Evolutionary conservation across 30 jellyfish, hydroid and myxozoan genomes (phyloP).

Genomic region (Mastigias papua): DNA sequence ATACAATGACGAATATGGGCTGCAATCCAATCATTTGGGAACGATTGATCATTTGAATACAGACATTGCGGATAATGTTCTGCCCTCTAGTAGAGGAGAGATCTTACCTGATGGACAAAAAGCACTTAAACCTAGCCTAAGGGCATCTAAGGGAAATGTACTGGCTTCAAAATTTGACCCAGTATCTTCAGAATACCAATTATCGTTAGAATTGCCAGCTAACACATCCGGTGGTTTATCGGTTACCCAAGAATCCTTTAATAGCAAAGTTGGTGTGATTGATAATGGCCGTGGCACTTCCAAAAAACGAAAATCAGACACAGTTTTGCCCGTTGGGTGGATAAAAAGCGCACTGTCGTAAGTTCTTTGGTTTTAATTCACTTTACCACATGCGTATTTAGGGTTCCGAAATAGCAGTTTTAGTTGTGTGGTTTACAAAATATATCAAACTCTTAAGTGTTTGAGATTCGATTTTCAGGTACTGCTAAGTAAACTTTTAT

Average conservation of each 20-base stretch:
- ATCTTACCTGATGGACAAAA: not conserved
- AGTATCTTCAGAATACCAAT: not conserved
- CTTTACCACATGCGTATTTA: no score
- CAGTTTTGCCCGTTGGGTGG: constrained; percentile 83
- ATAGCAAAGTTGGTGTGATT: not conserved
- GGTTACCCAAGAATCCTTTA: not conserved
- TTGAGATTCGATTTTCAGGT: no score
- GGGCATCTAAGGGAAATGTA: not conserved
- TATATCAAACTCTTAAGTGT: no score
- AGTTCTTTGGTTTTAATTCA: not conserved
- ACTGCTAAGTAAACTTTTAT: no score
- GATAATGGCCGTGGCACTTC: constrained; percentile 22
- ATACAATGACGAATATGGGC: not conserved
- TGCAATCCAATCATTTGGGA: not conserved
- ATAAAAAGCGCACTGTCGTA: constrained; percentile 92
- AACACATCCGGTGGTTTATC: not conserved
- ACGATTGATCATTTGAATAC: not conserved
- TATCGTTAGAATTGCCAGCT: not conserved
- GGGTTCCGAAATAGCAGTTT: no score
- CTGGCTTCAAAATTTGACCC: not conserved
- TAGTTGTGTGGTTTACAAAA: no score
- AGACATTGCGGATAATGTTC: not conserved
- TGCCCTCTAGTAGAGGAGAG: not conserved
- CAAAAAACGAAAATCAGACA: constrained; percentile 48
- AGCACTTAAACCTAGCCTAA: not conserved